Percentiles rank a stretch among this genome's conserved stretches.
Conservation (phyloP, 2,113 vertebrate species). For the Heliornis fulica region DNA sequence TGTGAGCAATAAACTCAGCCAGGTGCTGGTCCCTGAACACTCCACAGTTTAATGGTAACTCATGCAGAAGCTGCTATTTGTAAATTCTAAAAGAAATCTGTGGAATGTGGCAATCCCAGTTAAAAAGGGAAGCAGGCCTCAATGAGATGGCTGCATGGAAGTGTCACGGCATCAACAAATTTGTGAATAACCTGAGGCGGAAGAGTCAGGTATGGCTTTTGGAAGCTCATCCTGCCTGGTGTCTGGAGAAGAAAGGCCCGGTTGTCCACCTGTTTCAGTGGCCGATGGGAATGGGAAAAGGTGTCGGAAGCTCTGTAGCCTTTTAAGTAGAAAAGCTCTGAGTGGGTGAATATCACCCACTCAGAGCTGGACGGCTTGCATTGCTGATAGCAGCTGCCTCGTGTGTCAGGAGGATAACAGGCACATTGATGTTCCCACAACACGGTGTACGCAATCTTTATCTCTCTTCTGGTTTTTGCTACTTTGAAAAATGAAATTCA, state of each 20-base stretch:
- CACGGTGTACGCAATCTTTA: background rate
- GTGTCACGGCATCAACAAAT: background rate
- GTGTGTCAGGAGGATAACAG: background rate
- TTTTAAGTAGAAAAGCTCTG: background rate
- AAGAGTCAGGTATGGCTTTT: background rate
- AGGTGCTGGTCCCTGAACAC: background rate
- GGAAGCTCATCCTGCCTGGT: accelerated
- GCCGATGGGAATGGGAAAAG: background rate
- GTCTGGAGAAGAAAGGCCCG: background rate
- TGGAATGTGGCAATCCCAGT: background rate
- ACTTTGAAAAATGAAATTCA: background rate
- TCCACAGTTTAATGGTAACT: background rate
- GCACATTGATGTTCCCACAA: background rate
- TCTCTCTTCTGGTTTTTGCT: background rate
- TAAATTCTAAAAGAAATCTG: background rate
- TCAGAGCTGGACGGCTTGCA: background rate
- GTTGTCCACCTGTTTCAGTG: background rate
- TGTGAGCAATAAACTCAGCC: background rate
- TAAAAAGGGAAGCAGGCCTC: background rate
- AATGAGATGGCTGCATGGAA: background rate
- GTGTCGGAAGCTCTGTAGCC: accelerated
- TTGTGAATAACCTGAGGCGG: background rate
- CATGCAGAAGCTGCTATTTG: background rate
- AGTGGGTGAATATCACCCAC: background rate
- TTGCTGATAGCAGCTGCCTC: background rate